phyloP scores from a whole-genome alignment of 1,140 invertebrate species.

The Cydia splendana region DNA sequence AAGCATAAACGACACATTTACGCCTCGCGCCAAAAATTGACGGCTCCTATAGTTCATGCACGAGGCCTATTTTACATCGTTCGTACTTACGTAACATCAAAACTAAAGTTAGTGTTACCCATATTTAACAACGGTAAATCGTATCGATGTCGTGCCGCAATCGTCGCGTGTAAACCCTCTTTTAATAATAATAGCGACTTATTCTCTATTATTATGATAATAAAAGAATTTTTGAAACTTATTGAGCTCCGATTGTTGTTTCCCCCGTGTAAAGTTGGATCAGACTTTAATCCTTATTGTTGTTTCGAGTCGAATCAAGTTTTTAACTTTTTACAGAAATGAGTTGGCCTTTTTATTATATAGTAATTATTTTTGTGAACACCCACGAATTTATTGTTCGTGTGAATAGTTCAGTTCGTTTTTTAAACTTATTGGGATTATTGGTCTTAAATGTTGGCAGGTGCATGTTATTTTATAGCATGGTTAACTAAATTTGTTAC shows the following conservation, averaged over 20 bases:
- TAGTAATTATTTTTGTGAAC: constrained; percentile 32
- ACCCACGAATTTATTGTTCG: constrained; percentile 10
- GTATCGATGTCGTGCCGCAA: not conserved
- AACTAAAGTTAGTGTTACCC: not conserved
- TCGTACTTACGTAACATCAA: too few species aligned
- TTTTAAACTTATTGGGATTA: constrained; percentile 6
- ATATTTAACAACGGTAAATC: not conserved
- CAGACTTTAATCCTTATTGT: constrained; percentile 26
- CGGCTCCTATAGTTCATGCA: too few species aligned
- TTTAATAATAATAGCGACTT: constrained; percentile 32
- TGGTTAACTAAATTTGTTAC: constrained; percentile 42
- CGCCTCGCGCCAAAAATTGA: too few species aligned
- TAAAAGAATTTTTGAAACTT: constrained; percentile 33
- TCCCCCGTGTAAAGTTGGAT: constrained; percentile 19
- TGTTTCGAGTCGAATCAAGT: constrained; percentile 20
- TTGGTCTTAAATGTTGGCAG: not conserved
- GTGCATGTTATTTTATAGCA: not conserved
- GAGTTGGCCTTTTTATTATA: constrained; percentile 56
- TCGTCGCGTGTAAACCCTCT: not conserved
- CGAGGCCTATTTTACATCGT: too few species aligned
- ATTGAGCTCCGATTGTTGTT: constrained; percentile 18
- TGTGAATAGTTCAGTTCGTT: not conserved
- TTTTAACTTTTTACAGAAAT: constrained; percentile 44
- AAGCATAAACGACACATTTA: too few species aligned
- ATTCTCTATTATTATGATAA: constrained; percentile 30